phyloP scores from a whole-genome alignment of 1,140 invertebrate genomes.

The Eriocheir sinensis region DNA sequence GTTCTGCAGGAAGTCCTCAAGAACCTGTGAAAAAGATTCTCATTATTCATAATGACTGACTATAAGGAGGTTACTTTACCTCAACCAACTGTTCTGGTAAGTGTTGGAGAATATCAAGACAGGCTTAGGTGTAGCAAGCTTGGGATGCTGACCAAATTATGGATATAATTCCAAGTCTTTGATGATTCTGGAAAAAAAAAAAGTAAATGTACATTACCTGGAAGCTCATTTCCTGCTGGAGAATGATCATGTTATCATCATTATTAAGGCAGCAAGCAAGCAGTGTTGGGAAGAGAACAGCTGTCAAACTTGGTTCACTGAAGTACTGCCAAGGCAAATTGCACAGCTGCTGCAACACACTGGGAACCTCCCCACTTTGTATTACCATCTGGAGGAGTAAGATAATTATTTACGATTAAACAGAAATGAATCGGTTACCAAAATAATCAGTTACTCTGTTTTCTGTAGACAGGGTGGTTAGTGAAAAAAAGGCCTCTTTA shows the following conservation, averaged over 20 bases:
- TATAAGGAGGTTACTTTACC: neutral
- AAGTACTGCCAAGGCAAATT: conserved; percentile 95
- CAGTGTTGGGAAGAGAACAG: conserved; percentile 93
- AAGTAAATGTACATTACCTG: conserved; percentile 83
- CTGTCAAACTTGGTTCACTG: conserved; percentile 88
- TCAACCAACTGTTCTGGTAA: neutral
- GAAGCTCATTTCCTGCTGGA: conserved; percentile 91
- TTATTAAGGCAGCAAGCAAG: conserved; percentile 90
- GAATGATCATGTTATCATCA: conserved; percentile 86
- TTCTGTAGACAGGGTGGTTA: too few relatives aligned
- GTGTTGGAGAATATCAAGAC: neutral
- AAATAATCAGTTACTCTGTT: too few relatives aligned
- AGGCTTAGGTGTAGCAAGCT: neutral
- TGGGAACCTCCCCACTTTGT: conserved; percentile 90
- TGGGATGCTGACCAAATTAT: neutral
- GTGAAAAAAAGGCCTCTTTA: too few relatives aligned
- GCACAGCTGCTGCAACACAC: conserved; percentile 95
- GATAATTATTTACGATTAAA: too few relatives aligned
- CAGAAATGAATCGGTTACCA: too few relatives aligned
- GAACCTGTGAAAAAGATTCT: conserved; percentile 49
- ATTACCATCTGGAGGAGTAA: conserved; percentile 87
- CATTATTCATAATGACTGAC: neutral
- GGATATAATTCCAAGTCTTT: neutral
- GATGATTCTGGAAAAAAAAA: neutral
- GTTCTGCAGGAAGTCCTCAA: conserved; percentile 71